Conservation (phyloP, 1,140 invertebrate species). For the Nixonia krombeini region DNA sequence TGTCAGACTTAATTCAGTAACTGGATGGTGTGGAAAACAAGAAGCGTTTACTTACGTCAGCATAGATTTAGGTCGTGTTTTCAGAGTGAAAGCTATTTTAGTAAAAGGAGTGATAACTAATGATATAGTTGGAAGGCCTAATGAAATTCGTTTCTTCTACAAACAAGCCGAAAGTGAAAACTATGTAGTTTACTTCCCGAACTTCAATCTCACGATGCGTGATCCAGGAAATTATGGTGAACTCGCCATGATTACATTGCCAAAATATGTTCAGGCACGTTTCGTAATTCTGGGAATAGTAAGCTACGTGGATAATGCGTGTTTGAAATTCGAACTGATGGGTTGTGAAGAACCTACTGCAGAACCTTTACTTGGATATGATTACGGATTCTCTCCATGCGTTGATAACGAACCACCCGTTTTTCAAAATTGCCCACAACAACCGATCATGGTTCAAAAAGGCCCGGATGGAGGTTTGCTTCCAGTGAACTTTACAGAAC, state of each 20-base stretch:
- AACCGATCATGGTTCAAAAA: conserved; percentile 90
- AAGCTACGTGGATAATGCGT: conserved; percentile 96
- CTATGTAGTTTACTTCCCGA: conserved; percentile 96
- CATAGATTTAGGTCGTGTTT: conserved; percentile 92
- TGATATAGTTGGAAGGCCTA: conserved; percentile 93
- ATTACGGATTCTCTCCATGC: conserved; percentile 94
- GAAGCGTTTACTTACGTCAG: conserved; percentile 93
- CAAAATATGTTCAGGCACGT: conserved; percentile 92
- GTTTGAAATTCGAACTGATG: conserved; percentile 96
- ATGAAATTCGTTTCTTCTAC: conserved; percentile 97
- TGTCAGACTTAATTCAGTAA: conserved; percentile 92
- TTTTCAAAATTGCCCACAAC: conserved; percentile 95
- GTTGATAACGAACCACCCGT: conserved; percentile 96
- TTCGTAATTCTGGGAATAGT: conserved; percentile 95
- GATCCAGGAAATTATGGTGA: conserved; percentile 96
- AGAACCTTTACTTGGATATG: conserved; percentile 90
- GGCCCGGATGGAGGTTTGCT: conserved; percentile 88
- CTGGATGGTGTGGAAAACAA: conserved; percentile 95
- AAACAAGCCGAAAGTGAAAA: conserved; percentile 94
- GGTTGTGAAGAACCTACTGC: conserved; percentile 89
- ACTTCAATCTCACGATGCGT: conserved; percentile 93
- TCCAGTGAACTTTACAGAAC: conserved; percentile 93
- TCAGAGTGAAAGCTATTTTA: conserved; percentile 90
- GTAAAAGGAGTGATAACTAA: conserved; percentile 96
- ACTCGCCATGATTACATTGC: conserved; percentile 94